Base-by-base conservation (phyloP, 2,888 invertebrate genomes). In the Harpagoxenus sublaevis region DNA sequence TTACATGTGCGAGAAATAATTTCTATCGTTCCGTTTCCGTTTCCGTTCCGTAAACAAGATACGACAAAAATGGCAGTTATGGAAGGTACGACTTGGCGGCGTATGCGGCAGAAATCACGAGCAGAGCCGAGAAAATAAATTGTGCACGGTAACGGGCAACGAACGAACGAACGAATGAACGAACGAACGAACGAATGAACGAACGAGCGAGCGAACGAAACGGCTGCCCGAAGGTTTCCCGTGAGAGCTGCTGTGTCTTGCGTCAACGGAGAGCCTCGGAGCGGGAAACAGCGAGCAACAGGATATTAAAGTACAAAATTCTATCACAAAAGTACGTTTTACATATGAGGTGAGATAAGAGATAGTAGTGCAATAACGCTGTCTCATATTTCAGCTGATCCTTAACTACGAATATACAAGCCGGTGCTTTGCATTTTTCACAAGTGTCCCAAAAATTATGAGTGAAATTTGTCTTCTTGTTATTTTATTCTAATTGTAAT, bases 41-140 rank as follows among this genome's bases (percentile, higher is more conserved):
- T 9, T n/a, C 28, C 15, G 39, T 45, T 68, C 68, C 3, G 31
- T 57, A 79, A 77, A 79, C 48, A 62, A 60, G 48, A 35, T 71
- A 70, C 48, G 48, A 60, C 23, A 86, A 87, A 86, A 86, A 89
- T 68, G 79, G 73, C 57, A 86, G 83, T 81, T 83, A 53, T 73
- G 84, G 70, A 82, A 65, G 77, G 71, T 68, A 86, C 88, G 81
- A 63, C 51, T 66, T 77, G 55, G 68, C 77, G 85, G 71, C 84
- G 85, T 89, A 79, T 85, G 60, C 68, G 75, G 68, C 73, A 84
- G 83, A 84, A 88, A 90, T 88, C 87, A 88, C 84, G 87, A 89
- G 77, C 87, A 71, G 73, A 84, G 84, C 83, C 85, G 82, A 84
- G 88, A 84, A 89, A 90, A 90, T 90, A 90, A 90, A 90, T 90